Percentiles rank a stretch among this genome's conserved stretches.
phyloP scores from a whole-genome alignment of 2,113 vertebrate species.

The Tichodroma muraria region DNA sequence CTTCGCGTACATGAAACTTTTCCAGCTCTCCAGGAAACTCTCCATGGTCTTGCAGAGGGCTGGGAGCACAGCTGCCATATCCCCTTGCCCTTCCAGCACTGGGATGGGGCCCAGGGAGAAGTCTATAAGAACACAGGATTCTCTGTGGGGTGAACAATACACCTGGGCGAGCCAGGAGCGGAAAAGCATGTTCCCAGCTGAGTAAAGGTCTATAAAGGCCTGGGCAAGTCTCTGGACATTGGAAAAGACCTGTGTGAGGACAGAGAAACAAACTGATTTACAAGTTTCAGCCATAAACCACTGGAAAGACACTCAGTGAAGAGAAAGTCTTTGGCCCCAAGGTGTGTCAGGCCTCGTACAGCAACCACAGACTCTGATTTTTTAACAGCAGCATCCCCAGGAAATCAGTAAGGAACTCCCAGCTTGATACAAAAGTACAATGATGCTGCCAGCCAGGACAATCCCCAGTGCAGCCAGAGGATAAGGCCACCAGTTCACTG shows the following conservation, averaged over 20 bases:
- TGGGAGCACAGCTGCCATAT: conserved; percentile 70
- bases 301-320: neutral
- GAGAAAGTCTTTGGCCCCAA: neutral
- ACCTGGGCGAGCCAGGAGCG: conserved; percentile 79
- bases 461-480: neutral
- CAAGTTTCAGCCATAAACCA: neutral
- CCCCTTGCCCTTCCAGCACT: conserved; percentile 66
- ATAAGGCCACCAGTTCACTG: neutral
- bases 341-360: neutral
- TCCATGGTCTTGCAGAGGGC: conserved; percentile 86
- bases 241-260: conserved; percentile 79
- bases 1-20: conserved; percentile 76
- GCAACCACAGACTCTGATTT: neutral
- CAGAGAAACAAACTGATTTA: neutral
- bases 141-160: conserved; percentile 58
- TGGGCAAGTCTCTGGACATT: conserved; percentile 81
- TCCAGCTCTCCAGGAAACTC: conserved; percentile 78
- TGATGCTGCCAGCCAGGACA: neutral
- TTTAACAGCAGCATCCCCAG: neutral
- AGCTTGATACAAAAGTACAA: neutral
- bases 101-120: conserved; percentile 67
- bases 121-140: conserved; percentile 71
- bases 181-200: conserved; percentile 89
- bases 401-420: neutral
- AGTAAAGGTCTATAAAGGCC: conserved; percentile 83